phyloP scores from a whole-genome alignment of 2,113 vertebrate genomes.

The Larimichthys crocea region DNA sequence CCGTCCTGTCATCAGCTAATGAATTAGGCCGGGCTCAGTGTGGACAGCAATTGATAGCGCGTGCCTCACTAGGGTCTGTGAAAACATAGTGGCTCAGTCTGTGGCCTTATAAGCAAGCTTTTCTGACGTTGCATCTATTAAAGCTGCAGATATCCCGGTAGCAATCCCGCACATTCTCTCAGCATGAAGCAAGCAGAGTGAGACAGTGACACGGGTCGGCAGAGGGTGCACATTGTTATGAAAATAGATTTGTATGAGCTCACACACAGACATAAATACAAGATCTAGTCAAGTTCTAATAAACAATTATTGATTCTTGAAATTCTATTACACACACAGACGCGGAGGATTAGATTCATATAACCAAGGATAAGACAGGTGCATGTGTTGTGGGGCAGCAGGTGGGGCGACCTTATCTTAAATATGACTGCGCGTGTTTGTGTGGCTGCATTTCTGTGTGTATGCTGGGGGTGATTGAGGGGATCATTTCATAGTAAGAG shows the following conservation, averaged over 20 bases:
- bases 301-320: slow-evolving; percentile 56
- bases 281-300: slow-evolving; percentile 42
- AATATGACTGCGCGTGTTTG: slow-evolving; percentile 36
- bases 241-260: slow-evolving; percentile 52
- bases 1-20: slow-evolving; percentile 73
- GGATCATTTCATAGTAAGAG: slow-evolving; percentile 72
- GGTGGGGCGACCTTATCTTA: slow-evolving; percentile 8
- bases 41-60: slow-evolving; percentile 58
- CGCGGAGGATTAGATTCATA: slow-evolving; percentile 60
- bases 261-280: slow-evolving; percentile 12
- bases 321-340: slow-evolving; percentile 58
- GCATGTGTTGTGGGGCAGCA: slow-evolving; percentile 23
- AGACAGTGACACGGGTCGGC: slow-evolving; percentile 50
- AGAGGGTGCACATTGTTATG: slow-evolving; percentile 43
- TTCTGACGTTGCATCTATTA: slow-evolving; percentile 69
- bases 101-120: slow-evolving; percentile 58
- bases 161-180: slow-evolving; percentile 65
- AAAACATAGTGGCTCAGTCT: slow-evolving; percentile 62
- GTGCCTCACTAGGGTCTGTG: slow-evolving; percentile 58
- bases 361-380: slow-evolving; percentile 63
- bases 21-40: slow-evolving; percentile 67
- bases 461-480: slow-evolving; percentile 43
- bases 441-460: slow-evolving; percentile 35
- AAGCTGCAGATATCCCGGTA: slow-evolving; percentile 63
- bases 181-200: slow-evolving; percentile 66